Percentiles rank a stretch among this genome's conserved stretches.
Conservation (phyloP, 1,140 invertebrate species). For the Ylistrum balloti region DNA sequence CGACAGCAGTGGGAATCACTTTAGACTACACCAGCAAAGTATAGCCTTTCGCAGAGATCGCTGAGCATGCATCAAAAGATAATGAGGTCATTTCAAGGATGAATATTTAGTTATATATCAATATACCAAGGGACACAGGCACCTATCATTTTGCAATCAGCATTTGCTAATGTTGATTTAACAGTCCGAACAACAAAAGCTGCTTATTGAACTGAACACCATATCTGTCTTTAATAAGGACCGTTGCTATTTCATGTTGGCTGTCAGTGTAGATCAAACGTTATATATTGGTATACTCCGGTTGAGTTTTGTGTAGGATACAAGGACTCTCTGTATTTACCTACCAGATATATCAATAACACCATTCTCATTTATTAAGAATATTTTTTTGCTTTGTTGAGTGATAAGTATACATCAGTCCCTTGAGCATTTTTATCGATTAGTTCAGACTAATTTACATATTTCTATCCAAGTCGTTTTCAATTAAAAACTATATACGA, state of each 20-base stretch:
- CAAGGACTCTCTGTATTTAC: not conserved
- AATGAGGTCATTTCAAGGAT: not conserved
- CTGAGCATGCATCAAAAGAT: not conserved
- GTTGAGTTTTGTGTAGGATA: not conserved
- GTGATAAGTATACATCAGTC: not conserved
- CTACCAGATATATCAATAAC: not conserved
- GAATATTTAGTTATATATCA: not conserved
- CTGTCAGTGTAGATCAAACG: not conserved
- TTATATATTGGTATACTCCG: too few relatives aligned
- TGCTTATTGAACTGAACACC: not conserved
- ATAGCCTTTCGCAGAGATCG: too few relatives aligned
- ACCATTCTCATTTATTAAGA: too few relatives aligned
- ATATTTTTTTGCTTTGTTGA: not conserved
- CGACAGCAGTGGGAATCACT: not conserved
- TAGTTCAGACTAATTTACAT: not conserved
- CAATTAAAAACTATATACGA: too few relatives aligned
- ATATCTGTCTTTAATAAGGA: constrained; percentile 1
- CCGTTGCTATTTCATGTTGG: not conserved
- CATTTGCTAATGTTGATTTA: not conserved
- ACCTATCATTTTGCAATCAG: not conserved
- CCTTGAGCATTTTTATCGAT: not conserved
- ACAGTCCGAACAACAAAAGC: not conserved
- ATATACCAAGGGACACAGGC: not conserved
- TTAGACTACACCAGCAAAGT: not conserved
- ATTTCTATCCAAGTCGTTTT: too few relatives aligned